Evolutionary conservation across 2,888 invertebrate genomes (phyloP).

Genomic region (Gasteruption jaculator): DNA sequence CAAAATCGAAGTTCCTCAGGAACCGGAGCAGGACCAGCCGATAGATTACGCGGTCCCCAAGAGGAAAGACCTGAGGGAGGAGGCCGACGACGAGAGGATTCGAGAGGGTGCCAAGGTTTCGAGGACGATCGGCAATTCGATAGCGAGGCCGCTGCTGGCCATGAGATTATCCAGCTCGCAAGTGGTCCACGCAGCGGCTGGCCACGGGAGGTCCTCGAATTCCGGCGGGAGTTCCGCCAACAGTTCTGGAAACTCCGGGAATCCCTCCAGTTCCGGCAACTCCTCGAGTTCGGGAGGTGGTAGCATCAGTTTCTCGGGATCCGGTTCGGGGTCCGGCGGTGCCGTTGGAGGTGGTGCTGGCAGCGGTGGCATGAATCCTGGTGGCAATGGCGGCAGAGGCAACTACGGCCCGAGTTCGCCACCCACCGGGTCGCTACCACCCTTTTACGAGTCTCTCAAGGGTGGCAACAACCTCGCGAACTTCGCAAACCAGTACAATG

Average conservation of each 20-base stretch:
- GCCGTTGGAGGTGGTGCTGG: constrained; percentile 60
- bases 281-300: constrained; percentile 9
- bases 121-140: constrained; percentile 43
- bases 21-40: constrained; percentile 70
- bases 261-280: constrained; percentile 25
- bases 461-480: constrained; percentile 68
- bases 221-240: constrained; percentile 50
- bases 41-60: constrained; percentile 87
- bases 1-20: constrained; percentile 45
- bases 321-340: constrained; percentile 54
- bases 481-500: constrained; percentile 64
- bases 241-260: constrained; percentile 40
- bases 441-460: constrained; percentile 83
- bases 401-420: constrained; percentile 86
- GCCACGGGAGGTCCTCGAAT: constrained; percentile 67
- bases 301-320: too few relatives aligned
- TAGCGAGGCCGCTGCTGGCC: constrained; percentile 44
- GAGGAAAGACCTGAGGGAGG: constrained; percentile 65
- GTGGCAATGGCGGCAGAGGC: constrained; percentile 72
- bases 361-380: constrained; percentile 72
- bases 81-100: constrained; percentile 58
- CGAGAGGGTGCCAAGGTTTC: constrained; percentile 54
- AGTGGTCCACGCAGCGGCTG: constrained; percentile 55
- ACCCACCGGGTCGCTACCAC: constrained; percentile 82
- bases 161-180: constrained; percentile 45